These are phyloP conservation scores for Numenius phaeopus DNA, from an alignment of 2,797 vertebrate species.

Conservation along the genomic window DNA sequence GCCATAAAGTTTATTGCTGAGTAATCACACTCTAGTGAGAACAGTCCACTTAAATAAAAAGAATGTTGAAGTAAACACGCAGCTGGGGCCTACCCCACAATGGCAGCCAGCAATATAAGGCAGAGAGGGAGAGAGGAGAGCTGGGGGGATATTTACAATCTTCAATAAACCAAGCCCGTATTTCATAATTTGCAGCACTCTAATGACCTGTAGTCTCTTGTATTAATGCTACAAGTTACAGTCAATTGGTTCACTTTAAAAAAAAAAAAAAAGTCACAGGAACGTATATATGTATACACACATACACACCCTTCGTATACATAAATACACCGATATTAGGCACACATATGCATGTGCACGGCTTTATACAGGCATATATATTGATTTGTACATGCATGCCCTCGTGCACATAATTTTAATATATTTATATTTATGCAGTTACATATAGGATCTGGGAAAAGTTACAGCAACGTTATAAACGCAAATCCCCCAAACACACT, in stretches of 20 bases:
- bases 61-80: slow-evolving; percentile 79
- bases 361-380: neutral
- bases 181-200: slow-evolving; percentile 71
- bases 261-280: neutral
- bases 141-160: slow-evolving; percentile 63
- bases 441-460: neutral
- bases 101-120: slow-evolving; percentile 64
- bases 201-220: slow-evolving; percentile 56
- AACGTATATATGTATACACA: neutral
- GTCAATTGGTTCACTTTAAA: slow-evolving; percentile 43
- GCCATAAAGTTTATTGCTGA: slow-evolving; percentile 88
- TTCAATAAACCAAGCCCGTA: slow-evolving; percentile 58
- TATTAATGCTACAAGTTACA: slow-evolving; percentile 71
- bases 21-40: slow-evolving; percentile 85
- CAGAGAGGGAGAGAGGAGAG: slow-evolving; percentile 35
- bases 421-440: neutral
- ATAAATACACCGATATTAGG: neutral
- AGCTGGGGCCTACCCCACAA: slow-evolving; percentile 82
- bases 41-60: slow-evolving; percentile 82
- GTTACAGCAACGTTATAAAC: neutral
- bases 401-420: neutral
- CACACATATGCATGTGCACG: neutral
- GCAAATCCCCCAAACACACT: neutral
- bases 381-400: neutral
- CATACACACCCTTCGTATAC: neutral